Conservation (phyloP, 1,140 invertebrate genomes). For the Zaprionus nigranus region DNA sequence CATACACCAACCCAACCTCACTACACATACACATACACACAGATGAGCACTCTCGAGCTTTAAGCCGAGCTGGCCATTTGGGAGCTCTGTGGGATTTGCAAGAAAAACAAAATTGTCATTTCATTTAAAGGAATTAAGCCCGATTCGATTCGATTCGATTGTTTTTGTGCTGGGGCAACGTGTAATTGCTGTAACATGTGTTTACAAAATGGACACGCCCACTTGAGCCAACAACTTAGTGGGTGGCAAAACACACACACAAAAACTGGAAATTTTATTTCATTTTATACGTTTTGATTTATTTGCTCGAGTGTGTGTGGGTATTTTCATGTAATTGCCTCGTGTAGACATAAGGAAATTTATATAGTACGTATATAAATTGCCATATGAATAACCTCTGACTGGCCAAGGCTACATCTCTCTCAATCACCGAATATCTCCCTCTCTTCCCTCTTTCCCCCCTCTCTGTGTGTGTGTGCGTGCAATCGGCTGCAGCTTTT, state of each 20-base stretch:
- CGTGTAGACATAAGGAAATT: slow-evolving; percentile 61
- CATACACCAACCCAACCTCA: slow-evolving; percentile 31
- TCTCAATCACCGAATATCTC: not conserved
- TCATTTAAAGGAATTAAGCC: slow-evolving; percentile 21
- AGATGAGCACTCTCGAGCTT: slow-evolving; percentile 34
- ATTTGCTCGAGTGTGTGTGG: slow-evolving; percentile 52
- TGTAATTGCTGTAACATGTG: slow-evolving; percentile 49
- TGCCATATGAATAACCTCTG: slow-evolving; percentile 39
- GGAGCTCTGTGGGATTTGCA: slow-evolving; percentile 56
- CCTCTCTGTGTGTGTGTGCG: slow-evolving; percentile 22
- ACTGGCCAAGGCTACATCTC: not conserved
- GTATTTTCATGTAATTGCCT: slow-evolving; percentile 69
- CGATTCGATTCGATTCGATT: slow-evolving; percentile 14
- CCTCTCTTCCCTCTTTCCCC: not conserved
- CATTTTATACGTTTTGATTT: slow-evolving; percentile 64
- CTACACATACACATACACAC: too few relatives aligned
- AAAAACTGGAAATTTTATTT: slow-evolving; percentile 32
- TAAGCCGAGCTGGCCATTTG: slow-evolving; percentile 59
- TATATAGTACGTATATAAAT: slow-evolving; percentile 55
- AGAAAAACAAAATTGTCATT: slow-evolving; percentile 60
- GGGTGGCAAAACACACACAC: not conserved
- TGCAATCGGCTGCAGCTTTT: slow-evolving; percentile 76
- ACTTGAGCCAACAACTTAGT: slow-evolving; percentile 27
- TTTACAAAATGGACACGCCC: slow-evolving; percentile 47
- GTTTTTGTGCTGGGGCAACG: slow-evolving; percentile 26